Evolutionary conservation across 2,113 vertebrate genomes (phyloP).

Genomic region (Sceloporus undulatus): DNA sequence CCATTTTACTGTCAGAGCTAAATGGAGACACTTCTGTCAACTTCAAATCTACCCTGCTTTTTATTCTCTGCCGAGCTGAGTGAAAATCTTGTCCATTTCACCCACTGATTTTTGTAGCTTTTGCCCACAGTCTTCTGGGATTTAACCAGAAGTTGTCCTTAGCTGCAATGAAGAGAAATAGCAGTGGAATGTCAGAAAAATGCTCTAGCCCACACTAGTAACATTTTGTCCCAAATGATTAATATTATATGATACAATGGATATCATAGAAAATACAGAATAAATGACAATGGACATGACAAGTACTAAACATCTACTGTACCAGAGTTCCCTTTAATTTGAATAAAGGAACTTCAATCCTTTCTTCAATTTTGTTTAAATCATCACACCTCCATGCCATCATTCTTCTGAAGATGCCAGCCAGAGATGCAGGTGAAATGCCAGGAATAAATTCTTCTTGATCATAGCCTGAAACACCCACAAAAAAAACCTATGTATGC

Average conservation of each 20-base stretch:
- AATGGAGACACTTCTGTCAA: neutral
- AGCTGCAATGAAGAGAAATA: neutral
- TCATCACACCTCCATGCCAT: too few species aligned
- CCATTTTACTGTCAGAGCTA: neutral
- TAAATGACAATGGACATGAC: neutral
- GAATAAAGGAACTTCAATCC: too few species aligned
- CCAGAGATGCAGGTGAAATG: too few species aligned
- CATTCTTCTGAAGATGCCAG: too few species aligned
- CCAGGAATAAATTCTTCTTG: too few species aligned
- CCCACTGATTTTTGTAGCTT: neutral
- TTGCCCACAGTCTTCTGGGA: neutral
- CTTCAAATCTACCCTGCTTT: neutral
- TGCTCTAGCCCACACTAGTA: neutral
- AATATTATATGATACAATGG: neutral
- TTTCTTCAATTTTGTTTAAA: too few species aligned
- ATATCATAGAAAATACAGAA: neutral
- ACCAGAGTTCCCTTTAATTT: too few species aligned
- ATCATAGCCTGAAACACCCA: too few species aligned
- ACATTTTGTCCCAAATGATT: neutral
- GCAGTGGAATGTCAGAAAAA: neutral
- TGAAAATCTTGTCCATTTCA: neutral
- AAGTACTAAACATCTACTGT: neutral
- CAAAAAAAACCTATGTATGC: too few species aligned
- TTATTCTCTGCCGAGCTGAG: neutral
- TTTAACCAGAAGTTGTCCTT: neutral